Evolutionary conservation across 2,113 vertebrate genomes (phyloP), one percentile per base, ranked within the genome.

Genomic region (Propithecus coquereli): DNA sequence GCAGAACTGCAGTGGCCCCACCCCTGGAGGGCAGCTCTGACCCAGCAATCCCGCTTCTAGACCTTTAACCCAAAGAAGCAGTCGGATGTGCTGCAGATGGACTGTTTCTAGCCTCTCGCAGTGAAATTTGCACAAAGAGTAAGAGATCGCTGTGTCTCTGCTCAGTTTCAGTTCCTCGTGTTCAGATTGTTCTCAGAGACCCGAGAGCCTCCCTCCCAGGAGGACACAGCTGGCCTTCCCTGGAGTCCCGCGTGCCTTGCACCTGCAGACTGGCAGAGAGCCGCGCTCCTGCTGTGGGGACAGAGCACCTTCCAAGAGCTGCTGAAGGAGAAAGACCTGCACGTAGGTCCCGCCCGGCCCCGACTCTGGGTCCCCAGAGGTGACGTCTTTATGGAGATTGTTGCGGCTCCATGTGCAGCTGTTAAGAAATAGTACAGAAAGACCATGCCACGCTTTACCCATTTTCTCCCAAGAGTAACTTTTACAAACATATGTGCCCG

Each of bases 81-180:
- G 5, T 32, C 47, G 40, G 13, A 43, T 40, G 32, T 0, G 54
- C 32, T 52, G 22, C 34, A 12, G 7, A 59, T 54, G 57, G 22
- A 22, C 32, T 40, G 10, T 32, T 11, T 40, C 9, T 18, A 20
- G 0, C 40, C 27, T 59, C 47, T 93, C 1, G 7, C 12, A 3
- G 2, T 8, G 37, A 4, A 32, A 32, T 14, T 74, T 47, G 27
- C 27, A 9, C 4, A 17, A 8, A 61, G 27, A 17, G 40, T 66
- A 45, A 73, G 70, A 27, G 27, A 43, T 25, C 12, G 23, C 73
- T 2, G 0, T 34, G 3, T 59, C 23, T 96, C 14, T 76, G 14
- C 92, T 43, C 89, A 99, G 99, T 98, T 99, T 57, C 98, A 99
- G 94, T 99, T 99, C 91, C 25, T 99, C 0, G 87, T 99, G 92